phyloP scores from a whole-genome alignment of 2,797 vertebrate species.

The Prionace glauca region DNA sequence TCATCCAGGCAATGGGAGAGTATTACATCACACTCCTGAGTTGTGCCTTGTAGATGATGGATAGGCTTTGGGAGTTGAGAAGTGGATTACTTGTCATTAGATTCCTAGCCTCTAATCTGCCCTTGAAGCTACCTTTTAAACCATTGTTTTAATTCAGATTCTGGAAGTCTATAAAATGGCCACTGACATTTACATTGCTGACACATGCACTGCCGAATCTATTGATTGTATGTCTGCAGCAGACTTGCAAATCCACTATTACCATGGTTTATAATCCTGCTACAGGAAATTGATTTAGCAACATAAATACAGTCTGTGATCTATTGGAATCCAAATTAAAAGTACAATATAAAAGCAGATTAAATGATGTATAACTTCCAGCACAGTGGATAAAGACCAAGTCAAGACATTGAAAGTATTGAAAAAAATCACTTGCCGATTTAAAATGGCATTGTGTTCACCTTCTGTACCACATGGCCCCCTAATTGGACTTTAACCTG shows the following conservation, averaged over 20 bases:
- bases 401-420: not conserved
- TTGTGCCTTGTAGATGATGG: too few species aligned
- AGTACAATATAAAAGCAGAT: not conserved
- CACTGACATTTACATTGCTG: not conserved
- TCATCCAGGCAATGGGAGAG: too few species aligned
- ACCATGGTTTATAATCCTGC: not conserved
- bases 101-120: too few species aligned
- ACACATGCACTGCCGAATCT: not conserved
- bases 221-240: not conserved
- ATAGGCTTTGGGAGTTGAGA: too few species aligned
- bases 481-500: too few species aligned
- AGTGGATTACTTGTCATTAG: too few species aligned
- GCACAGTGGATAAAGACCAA: not conserved
- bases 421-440: not conserved
- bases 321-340: constrained; percentile 13
- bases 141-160: not conserved
- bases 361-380: not conserved
- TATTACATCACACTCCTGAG: too few species aligned
- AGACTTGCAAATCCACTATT: not conserved
- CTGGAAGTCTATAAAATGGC: not conserved
- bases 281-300: not conserved
- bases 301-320: not conserved
- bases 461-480: not conserved
- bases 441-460: not conserved
- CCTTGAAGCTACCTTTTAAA: not conserved